Conservation (phyloP, 2,888 invertebrate genomes). For the Ophonus ardosiacus region DNA sequence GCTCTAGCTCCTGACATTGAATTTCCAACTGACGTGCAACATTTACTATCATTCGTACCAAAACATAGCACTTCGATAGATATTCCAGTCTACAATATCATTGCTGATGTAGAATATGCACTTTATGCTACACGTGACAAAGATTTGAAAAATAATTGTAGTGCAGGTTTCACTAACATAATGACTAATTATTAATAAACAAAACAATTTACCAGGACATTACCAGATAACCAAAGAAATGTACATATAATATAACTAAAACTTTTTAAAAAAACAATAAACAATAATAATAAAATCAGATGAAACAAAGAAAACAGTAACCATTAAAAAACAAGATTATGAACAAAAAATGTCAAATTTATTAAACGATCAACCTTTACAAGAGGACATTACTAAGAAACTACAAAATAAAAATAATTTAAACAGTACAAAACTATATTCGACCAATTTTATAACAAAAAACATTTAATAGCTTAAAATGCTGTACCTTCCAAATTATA, state of each 20-base stretch:
- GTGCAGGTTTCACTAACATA: neutral
- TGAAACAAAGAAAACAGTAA: neutral
- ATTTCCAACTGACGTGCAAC: neutral
- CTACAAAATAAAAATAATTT: neutral
- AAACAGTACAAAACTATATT: neutral
- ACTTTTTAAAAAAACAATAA: neutral
- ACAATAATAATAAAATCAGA: neutral
- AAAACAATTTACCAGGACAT: neutral
- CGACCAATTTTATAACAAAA: neutral
- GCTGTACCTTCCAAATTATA: too few species aligned
- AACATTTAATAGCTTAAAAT: too few species aligned
- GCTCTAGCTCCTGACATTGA: too few species aligned
- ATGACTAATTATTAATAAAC: neutral
- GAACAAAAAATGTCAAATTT: neutral
- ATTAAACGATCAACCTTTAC: neutral
- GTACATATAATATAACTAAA: neutral
- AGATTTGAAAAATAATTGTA: neutral
- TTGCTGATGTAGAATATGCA: neutral
- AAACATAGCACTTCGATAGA: neutral
- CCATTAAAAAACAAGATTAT: neutral
- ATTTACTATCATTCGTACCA: neutral
- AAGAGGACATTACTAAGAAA: neutral
- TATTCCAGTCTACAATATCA: neutral
- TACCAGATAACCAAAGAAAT: slow-evolving; percentile 65
- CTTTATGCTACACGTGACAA: neutral